phyloP scores from a whole-genome alignment of 2,113 vertebrate genomes.

The Osmerus eperlanus region DNA sequence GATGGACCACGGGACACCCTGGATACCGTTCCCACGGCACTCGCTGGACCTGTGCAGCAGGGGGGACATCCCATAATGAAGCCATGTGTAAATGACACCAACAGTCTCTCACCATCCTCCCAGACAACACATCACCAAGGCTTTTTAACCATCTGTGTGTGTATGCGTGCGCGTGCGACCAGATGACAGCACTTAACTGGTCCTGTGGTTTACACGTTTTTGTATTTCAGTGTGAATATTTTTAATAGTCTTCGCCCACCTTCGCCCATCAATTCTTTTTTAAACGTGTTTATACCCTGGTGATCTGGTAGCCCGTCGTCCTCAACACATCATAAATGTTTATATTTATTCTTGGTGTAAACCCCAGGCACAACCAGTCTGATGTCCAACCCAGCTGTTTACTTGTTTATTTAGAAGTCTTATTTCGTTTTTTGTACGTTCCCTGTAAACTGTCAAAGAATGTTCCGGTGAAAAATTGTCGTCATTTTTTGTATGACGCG shows the following conservation, averaged over 20 bases:
- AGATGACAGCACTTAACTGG: constrained; percentile 21
- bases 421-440: constrained; percentile 49
- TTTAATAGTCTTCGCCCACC: too few species aligned
- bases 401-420: constrained; percentile 35
- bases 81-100: constrained; percentile 52
- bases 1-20: background rate
- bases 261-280: too few species aligned
- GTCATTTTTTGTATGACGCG: constrained; percentile 63
- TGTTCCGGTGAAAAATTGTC: constrained; percentile 58
- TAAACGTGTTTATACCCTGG: too few species aligned
- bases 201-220: constrained; percentile 43
- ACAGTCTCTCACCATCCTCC: constrained; percentile 26
- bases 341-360: constrained; percentile 44
- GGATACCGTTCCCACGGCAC: constrained; percentile 29
- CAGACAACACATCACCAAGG: constrained; percentile 19
- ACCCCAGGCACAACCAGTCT: constrained; percentile 39
- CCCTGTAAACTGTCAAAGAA: constrained; percentile 44
- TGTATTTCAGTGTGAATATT: too few species aligned
- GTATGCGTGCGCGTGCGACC: constrained; percentile 31
- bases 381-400: constrained; percentile 47
- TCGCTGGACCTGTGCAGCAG: constrained; percentile 30
- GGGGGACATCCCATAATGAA: constrained; percentile 20
- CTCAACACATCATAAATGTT: background rate
- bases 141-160: constrained; percentile 37
- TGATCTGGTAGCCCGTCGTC: too few species aligned